These are phyloP conservation scores for Brachystomella parvula DNA, from an alignment of 1,140 invertebrate species.

Conservation along the genomic window DNA sequence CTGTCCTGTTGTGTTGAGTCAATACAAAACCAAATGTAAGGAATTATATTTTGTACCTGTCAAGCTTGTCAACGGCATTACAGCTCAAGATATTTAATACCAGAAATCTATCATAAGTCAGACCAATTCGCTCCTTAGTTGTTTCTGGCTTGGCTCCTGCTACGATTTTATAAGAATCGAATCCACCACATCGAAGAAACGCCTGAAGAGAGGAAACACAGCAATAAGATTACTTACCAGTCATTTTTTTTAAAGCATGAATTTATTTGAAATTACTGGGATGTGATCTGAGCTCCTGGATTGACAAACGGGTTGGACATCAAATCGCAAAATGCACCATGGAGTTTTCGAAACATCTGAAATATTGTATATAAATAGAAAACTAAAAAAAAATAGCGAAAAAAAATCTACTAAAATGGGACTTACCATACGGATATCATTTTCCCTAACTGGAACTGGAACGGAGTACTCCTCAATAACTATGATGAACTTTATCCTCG, in stretches of 20 bases:
- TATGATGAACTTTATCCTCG: conserved; percentile 88
- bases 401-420: conserved; percentile 5
- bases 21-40: too few relatives aligned
- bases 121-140: too few relatives aligned
- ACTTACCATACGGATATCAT: conserved; percentile 83
- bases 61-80: not conserved
- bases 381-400: conserved; percentile 6
- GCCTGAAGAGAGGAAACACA: not conserved
- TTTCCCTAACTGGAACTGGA: conserved; percentile 74
- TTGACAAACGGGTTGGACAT: conserved; percentile 92
- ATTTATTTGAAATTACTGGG: conserved; percentile 54
- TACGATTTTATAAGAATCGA: not conserved
- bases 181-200: not conserved
- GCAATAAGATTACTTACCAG: not conserved
- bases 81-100: too few relatives aligned
- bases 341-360: conserved; percentile 81
- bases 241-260: not conserved
- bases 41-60: too few relatives aligned
- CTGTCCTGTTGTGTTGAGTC: too few relatives aligned
- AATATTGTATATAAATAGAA: conserved; percentile 37
- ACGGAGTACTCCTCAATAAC: conserved; percentile 85
- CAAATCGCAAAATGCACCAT: conserved; percentile 81
- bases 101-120: too few relatives aligned
- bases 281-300: conserved; percentile 72
- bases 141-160: too few relatives aligned